phyloP scores from a whole-genome alignment of 2,797 vertebrate species.

The Myripristis murdjan region DNA sequence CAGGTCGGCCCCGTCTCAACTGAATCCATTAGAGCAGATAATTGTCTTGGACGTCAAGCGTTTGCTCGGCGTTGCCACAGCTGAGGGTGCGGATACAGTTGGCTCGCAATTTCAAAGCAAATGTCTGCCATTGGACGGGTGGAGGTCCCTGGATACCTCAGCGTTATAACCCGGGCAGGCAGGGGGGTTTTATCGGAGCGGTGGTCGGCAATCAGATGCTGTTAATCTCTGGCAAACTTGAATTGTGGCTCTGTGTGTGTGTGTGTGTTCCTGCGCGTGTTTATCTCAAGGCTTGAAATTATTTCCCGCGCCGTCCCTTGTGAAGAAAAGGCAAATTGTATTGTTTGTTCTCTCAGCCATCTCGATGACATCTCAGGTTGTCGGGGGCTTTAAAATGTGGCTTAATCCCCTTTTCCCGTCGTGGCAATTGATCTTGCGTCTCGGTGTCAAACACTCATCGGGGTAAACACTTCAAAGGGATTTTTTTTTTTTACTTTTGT shows the following conservation, averaged over 20 bases:
- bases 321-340: neutral
- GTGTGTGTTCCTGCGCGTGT: neutral
- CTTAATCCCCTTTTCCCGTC: neutral
- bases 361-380: conserved; percentile 29
- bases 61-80: conserved; percentile 56
- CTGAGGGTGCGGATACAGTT: conserved; percentile 56
- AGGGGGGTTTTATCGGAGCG: too few species aligned
- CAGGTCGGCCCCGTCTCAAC: conserved; percentile 70
- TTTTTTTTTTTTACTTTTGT: too few species aligned
- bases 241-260: too few species aligned
- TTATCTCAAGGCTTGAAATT: too few species aligned
- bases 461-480: neutral
- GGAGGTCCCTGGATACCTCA: conserved; percentile 37
- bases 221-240: conserved; percentile 23
- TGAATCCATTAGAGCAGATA: conserved; percentile 80
- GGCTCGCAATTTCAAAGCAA: conserved; percentile 38
- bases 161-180: conserved; percentile 10
- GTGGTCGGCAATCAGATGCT: conserved; percentile 52
- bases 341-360: neutral
- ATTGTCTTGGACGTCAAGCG: conserved; percentile 71
- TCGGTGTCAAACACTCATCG: conserved; percentile 20
- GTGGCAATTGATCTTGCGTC: conserved; percentile 8
- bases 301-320: too few species aligned
- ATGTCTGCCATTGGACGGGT: conserved; percentile 39
- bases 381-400: neutral